phyloP scores from a whole-genome alignment of 2,113 vertebrate genomes.

The Campylomormyrus tamandua region DNA sequence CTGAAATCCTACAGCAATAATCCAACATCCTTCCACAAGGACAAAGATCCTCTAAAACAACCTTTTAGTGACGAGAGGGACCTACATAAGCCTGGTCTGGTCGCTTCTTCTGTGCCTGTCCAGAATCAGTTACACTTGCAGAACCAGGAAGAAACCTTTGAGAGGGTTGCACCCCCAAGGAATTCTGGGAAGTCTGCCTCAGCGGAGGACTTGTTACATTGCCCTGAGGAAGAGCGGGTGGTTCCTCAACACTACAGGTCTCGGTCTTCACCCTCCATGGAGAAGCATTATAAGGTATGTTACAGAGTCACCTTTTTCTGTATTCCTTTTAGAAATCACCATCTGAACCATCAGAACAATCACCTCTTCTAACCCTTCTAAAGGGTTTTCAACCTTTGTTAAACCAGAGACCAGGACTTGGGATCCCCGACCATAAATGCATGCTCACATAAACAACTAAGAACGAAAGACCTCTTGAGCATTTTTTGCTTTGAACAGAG shows the following conservation, averaged over 20 bases:
- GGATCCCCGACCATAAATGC: neutral
- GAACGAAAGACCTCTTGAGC: neutral
- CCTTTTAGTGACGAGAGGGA: constrained; percentile 41
- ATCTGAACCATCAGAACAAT: neutral
- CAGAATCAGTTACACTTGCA: constrained; percentile 8
- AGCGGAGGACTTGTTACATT: constrained; percentile 76
- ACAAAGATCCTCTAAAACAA: constrained; percentile 33
- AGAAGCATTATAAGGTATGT: constrained; percentile 68
- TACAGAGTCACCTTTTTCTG: neutral
- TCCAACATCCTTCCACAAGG: constrained; percentile 28
- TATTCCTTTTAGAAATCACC: neutral
- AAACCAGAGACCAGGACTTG: neutral
- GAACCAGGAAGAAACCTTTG: constrained; percentile 42
- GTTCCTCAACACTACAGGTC: constrained; percentile 69
- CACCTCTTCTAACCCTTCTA: neutral
- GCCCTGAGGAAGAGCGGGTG: constrained; percentile 39
- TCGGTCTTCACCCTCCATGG: constrained; percentile 67
- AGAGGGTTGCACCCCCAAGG: constrained; percentile 30
- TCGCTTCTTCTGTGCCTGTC: neutral
- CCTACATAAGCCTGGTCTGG: constrained; percentile 35
- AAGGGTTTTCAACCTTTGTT: neutral
- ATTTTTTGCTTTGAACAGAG: neutral
- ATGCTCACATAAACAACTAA: neutral
- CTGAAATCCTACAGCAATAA: constrained; percentile 38
- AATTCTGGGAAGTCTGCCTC: constrained; percentile 72